A percentile compares a stretch with the other conserved stretches of the same genome.
phyloP scores from a whole-genome alignment of 2,888 invertebrate genomes.

The Caenorhabditis parvicauda region DNA sequence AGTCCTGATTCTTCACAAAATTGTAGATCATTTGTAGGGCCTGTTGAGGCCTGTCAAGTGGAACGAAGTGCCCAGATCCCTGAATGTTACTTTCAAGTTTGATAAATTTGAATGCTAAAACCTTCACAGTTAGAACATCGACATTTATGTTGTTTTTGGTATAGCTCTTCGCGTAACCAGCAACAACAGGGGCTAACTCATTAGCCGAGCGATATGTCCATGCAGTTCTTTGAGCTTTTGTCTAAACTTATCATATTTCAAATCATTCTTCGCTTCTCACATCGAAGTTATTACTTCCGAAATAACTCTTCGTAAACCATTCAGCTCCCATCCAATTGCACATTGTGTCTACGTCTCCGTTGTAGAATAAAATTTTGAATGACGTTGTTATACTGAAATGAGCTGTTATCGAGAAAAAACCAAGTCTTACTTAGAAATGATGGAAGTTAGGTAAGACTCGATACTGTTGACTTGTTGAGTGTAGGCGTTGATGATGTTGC shows the following conservation, averaged over 20 bases:
- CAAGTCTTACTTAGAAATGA: slow-evolving; percentile 18
- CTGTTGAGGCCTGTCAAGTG: slow-evolving; percentile 34
- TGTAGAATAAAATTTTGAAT: slow-evolving; percentile 30
- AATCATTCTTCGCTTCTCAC: background rate
- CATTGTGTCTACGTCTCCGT: slow-evolving; percentile 36
- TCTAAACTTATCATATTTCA: background rate
- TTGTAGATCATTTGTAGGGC: slow-evolving; percentile 39
- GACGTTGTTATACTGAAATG: slow-evolving; percentile 15
- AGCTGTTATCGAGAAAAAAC: background rate
- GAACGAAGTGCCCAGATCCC: slow-evolving; percentile 41
- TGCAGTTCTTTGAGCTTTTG: slow-evolving; percentile 7
- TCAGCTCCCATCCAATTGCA: slow-evolving; percentile 36
- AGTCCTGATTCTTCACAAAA: slow-evolving; percentile 18
- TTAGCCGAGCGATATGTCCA: slow-evolving; percentile 24
- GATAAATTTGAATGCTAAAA: background rate
- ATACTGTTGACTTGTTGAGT: slow-evolving; percentile 28
- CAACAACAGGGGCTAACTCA: slow-evolving; percentile 13
- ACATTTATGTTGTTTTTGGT: slow-evolving; percentile 11
- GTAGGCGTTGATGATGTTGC: slow-evolving; percentile 32
- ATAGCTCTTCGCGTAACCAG: slow-evolving; percentile 26
- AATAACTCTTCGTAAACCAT: slow-evolving; percentile 17
- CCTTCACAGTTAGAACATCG: slow-evolving; percentile 36
- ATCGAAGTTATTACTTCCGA: background rate
- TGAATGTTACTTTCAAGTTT: no score
- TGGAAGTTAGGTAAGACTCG: slow-evolving; percentile 11